Base-by-base conservation (phyloP, 92 coral and sea anemone genomes). In the Virgularia gustaviana region DNA sequence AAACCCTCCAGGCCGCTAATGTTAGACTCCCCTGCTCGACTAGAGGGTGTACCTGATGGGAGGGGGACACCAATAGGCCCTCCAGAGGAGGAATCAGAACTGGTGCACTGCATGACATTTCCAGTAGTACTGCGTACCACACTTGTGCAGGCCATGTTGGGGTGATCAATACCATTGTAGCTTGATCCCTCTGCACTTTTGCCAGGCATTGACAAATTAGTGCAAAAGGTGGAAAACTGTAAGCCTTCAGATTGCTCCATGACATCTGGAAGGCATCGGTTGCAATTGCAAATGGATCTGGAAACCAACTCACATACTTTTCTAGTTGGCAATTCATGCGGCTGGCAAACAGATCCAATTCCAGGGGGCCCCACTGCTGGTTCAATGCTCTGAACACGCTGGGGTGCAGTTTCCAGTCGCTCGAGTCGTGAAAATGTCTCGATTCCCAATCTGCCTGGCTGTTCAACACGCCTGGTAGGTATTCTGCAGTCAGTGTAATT, bases 381-480 rank as follows among this genome's bases (percentile, higher is more conserved):
- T 73, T 51, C 19, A 73, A 6, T 22, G 38, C 16, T 38, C 57
- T 25, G 65, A 80, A 80, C 10, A 80, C 49, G 11, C 64, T 22
- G 2, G 73, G 64, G 6, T 72, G 61, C 56, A 64, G 65, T 55
- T 42, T 74, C 87, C 87, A 77, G 41, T 83, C 79, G 79, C 54
- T 66, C 5, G 86, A 81, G 58, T 61, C 82, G 31, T 28, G 43
- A 23, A 76, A 76, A 13, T 38, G 47, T 33, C 86, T 77, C 4
- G 86, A 81, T 41, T 41, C 16, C 9, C 57, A 42, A 52, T 80
- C 85, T 24, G 85, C 85, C 25, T 41, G 59, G 37, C 15, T 39
- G 49, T 63, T 81, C n/a, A 44, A 12, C 15, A 29, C n/a, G 36
- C 86, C 86, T 36, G 86, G 85, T 11, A 80, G 51, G 70, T 80